Evolutionary conservation across 2,113 vertebrate genomes (phyloP), one percentile per base, ranked within the genome.

Genomic region (Pteruthius melanotis): DNA sequence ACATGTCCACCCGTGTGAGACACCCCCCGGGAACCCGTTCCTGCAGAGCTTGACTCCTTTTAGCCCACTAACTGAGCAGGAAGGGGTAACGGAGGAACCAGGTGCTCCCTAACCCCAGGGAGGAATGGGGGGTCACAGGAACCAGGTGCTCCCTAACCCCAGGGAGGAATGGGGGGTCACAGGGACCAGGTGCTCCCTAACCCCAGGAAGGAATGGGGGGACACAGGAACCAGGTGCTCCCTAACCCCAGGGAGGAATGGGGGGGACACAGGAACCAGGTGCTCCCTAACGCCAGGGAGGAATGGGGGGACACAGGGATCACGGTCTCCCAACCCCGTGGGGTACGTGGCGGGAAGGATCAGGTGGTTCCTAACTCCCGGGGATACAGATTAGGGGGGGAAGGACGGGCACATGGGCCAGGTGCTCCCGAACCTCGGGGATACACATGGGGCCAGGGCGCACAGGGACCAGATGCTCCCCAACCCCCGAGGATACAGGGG

Each of bases 401-500:
- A 18, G 8, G 40, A 64, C 4, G 19, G 47, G 28, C 28, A 69
- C 9, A n/a, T 2, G 13, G 27, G 31, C 17, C 18, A 52, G 7
- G 13, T 14, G 23, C 11, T 39, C 39, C 53, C 28, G 11, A 60
- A 68, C 10, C 42, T 59, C 5, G 13, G 53, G 20, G 37, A 9
- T 1, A 54, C 23, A 45, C 10, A n/a, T 2, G 54, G 33, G 15
- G 27, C 1, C 1, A 39, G 37, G 33, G 39, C 4, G 5, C 31
- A 50, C 9, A 72, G 27, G 22, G 8, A 33, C 6, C 10, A 52
- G 20, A 53, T 9, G 9, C 16, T 15, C 47, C 53, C 9, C 11
- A 30, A 0, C 2, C 20, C 39, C 40, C 6, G 10, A 33, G 21
- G n/a, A 31, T 39, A 21, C 7, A 2, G 9, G 0, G 8, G 19